Conservation (phyloP, 2,888 invertebrate genomes). For the Hoplodrina blanda region DNA sequence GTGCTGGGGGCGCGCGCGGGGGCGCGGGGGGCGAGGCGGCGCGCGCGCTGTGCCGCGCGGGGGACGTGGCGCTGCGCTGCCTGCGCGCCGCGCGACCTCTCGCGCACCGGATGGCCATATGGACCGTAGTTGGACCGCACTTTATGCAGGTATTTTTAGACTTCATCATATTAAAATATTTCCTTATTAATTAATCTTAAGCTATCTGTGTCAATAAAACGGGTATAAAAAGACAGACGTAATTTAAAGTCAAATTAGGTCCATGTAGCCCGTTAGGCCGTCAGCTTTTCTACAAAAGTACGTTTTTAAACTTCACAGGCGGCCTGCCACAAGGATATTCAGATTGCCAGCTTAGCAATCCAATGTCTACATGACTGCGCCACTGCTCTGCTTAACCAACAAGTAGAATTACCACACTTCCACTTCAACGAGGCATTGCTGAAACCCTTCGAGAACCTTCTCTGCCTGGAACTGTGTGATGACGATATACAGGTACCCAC, state of each 20-base stretch:
- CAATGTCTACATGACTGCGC: constrained; percentile 98
- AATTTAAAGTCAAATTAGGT: too few relatives aligned
- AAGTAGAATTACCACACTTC: constrained; percentile 97
- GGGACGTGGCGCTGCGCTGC: constrained; percentile 96
- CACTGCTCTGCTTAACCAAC: constrained; percentile 96
- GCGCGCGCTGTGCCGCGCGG: constrained; percentile 94
- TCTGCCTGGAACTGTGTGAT: constrained; percentile 98
- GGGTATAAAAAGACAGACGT: too few relatives aligned
- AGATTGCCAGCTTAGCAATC: constrained; percentile 97
- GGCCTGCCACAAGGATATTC: constrained; percentile 97
- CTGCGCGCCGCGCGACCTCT: constrained; percentile 96
- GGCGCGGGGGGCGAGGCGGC: constrained; percentile 82
- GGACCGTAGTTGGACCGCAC: constrained; percentile 98
- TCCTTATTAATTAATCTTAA: too few relatives aligned
- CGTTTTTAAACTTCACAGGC: constrained; percentile 89
- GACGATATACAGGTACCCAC: constrained; percentile 96
- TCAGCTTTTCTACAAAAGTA: background rate
- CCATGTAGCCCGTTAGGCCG: too few relatives aligned
- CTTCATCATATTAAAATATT: too few relatives aligned
- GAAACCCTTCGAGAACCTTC: constrained; percentile 98
- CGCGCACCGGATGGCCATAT: constrained; percentile 97
- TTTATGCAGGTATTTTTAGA: constrained; percentile 94
- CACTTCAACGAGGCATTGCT: constrained; percentile 98
- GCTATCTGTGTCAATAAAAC: too few relatives aligned
- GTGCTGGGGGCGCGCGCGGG: constrained; percentile 90